These are phyloP conservation scores for Elysia crispata DNA, from an alignment of 2,888 invertebrate species.

Conservation along the genomic window DNA sequence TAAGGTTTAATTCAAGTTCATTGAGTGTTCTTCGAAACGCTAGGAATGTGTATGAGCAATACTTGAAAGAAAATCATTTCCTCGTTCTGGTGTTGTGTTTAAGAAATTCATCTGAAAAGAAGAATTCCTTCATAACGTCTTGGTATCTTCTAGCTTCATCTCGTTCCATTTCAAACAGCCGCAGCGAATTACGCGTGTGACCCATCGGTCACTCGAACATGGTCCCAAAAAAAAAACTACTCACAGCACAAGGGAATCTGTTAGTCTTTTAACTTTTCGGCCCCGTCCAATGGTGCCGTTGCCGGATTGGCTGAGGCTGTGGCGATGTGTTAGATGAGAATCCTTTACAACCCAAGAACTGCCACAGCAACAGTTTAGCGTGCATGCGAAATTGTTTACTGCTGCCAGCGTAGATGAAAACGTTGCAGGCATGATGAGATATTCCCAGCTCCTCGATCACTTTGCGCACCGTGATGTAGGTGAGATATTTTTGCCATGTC, in stretches of 20 bases:
- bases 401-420: slow-evolving; percentile 66
- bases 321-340: slow-evolving; percentile 14
- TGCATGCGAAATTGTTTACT: slow-evolving; percentile 60
- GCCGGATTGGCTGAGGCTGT: slow-evolving; percentile 2
- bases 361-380: slow-evolving; percentile 31
- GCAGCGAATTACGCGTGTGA: no score
- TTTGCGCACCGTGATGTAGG: slow-evolving; percentile 65
- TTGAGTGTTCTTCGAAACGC: no score
- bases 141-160: no score
- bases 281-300: slow-evolving; percentile 26
- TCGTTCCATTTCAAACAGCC: no score
- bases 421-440: slow-evolving; percentile 74
- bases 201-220: no score
- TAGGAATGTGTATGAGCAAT: no score
- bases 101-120: no score
- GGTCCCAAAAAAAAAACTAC: no score
- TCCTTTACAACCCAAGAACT: slow-evolving; percentile 28
- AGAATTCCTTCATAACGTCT: no score
- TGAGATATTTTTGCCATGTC: slow-evolving; percentile 67
- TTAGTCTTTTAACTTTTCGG: slow-evolving; percentile 20
- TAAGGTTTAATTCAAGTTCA: no score
- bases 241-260: background rate
- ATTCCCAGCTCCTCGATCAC: slow-evolving; percentile 70
- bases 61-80: no score
- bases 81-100: no score